Evolutionary conservation across 2,797 vertebrate species (phyloP), one percentile per base, ranked within the genome.

Genomic region (Bryconaethiops microstoma): DNA sequence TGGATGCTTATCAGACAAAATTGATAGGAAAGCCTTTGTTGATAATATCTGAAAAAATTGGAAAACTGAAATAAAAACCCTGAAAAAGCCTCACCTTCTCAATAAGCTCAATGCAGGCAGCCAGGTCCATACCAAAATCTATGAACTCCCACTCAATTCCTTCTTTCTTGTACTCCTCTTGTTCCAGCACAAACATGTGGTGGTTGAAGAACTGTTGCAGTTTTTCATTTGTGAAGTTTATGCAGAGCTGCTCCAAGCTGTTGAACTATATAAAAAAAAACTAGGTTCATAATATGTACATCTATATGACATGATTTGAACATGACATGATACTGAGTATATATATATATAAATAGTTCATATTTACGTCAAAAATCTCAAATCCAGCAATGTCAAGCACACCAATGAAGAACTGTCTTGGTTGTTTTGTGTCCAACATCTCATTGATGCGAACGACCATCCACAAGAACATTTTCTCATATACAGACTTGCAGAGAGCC

Each of bases 381-480:
- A 95, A 95, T 35, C 95, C 95, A 81, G 95, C 95, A 0, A 96
- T 96, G 77, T 96, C 95, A 88, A 96, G 86, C n/a, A 96, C 95
- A 29, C 95, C 95, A 60, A 96, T 96, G 85, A 95, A 96, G 83
- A 92, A 94, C 78, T 95, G 94, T 80, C 96, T 93, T 71, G 94
- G 86, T 74, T 96, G 94, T 83, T 94, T 96, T 0, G 96, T 96
- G 67, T 96, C 96, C 91, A 96, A 85, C 88, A 96, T 95, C 25
- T 96, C 92, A 25, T 96, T 96, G 89, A 96, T 96, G 0, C 95
- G 94, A 52, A 94, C 6, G 48, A 96, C 95, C 95, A 96, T 96
- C 95, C 95, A 96, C 88, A 96, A 74, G 90, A 96, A 96, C 94
- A 96, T 95, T 78, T 93, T 96, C 86, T 96, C 96, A 48, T 88